Evolutionary conservation across 2,113 vertebrate genomes (phyloP).

Genomic region (Thunnus thynnus): DNA sequence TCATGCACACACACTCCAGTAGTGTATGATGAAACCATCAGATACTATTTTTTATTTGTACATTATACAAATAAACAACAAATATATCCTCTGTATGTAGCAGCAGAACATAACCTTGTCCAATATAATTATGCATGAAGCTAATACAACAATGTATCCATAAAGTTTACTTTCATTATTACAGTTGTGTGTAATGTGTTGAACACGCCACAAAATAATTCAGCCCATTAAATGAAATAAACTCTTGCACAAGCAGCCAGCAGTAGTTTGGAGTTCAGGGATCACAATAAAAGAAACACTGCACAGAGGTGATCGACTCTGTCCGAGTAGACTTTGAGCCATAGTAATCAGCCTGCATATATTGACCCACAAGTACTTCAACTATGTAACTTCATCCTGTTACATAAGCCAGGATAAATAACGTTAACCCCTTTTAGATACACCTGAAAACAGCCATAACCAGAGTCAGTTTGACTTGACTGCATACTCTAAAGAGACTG

Average conservation of each 20-base stretch:
- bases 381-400: conserved; percentile 35
- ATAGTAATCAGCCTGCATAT: conserved; percentile 15
- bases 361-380: conserved; percentile 18
- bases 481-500: background rate
- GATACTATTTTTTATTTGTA: too few species aligned
- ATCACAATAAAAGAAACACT: conserved; percentile 33
- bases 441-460: background rate
- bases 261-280: background rate
- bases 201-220: too few species aligned
- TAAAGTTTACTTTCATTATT: too few species aligned
- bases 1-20: too few species aligned
- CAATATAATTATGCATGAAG: too few species aligned
- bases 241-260: background rate
- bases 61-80: too few species aligned
- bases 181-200: too few species aligned
- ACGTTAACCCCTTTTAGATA: conserved; percentile 16
- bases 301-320: conserved; percentile 56
- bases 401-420: conserved; percentile 45
- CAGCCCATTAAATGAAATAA: background rate
- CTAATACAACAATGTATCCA: too few species aligned
- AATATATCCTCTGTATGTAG: background rate
- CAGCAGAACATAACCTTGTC: background rate
- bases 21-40: background rate
- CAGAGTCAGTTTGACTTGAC: background rate
- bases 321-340: conserved; percentile 55